phyloP scores from a whole-genome alignment of 2,797 vertebrate species.

The Synanceia verrucosa region DNA sequence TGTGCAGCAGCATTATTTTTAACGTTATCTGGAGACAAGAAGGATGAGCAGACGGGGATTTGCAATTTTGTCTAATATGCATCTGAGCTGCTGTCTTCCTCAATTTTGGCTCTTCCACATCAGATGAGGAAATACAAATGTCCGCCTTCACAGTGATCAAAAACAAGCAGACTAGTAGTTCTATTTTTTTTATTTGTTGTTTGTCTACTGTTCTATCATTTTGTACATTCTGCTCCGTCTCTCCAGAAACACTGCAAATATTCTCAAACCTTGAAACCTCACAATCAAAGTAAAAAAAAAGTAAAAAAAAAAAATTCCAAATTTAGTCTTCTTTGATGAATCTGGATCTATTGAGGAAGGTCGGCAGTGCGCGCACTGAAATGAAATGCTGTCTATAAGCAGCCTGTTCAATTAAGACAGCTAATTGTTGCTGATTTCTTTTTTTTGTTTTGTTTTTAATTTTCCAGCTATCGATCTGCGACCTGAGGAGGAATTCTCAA shows the following conservation, averaged over 20 bases:
- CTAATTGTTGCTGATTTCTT: not conserved
- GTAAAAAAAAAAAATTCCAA: not conserved
- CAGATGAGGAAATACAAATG: slow-evolving; percentile 2
- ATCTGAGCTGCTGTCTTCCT: slow-evolving; percentile 6
- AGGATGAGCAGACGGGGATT: not conserved
- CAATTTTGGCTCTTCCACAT: slow-evolving; percentile 3
- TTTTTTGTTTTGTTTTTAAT: not conserved
- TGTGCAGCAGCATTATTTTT: not conserved
- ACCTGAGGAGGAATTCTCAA: not conserved
- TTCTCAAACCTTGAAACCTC: not conserved
- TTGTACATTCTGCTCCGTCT: not conserved
- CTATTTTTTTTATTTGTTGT: not conserved
- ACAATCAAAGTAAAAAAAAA: not conserved
- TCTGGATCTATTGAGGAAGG: not conserved
- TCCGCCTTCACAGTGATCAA: slow-evolving; percentile 2
- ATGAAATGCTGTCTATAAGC: not conserved
- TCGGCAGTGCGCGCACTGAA: not conserved
- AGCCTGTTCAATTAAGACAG: not conserved
- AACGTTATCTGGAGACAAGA: not conserved
- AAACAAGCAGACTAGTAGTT: slow-evolving; percentile 1
- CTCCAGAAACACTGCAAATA: not conserved
- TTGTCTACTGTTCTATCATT: not conserved
- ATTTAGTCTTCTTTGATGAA: not conserved
- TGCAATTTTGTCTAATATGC: not conserved
- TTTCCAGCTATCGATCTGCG: not conserved